These are phyloP conservation scores for Polydesmus complanatus DNA, from an alignment of 2,888 invertebrate genomes.

Conservation along the genomic window DNA sequence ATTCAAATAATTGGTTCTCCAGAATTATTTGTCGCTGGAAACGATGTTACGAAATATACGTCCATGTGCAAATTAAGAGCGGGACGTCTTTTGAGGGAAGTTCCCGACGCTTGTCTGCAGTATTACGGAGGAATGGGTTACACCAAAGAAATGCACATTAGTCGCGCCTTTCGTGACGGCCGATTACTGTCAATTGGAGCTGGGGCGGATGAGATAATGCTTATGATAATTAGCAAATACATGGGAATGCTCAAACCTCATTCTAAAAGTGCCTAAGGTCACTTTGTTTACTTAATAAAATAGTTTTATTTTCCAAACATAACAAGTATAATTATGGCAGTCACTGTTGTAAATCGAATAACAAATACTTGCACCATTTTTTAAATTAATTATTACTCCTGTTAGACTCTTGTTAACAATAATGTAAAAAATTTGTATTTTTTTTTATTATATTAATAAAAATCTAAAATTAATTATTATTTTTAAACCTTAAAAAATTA, in stretches of 20 bases:
- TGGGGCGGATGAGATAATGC: conserved; percentile 44
- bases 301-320: background rate
- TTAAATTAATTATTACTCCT: background rate
- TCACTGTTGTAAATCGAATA: background rate
- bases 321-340: background rate
- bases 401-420: background rate
- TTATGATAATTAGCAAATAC: conserved; percentile 40
- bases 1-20: background rate
- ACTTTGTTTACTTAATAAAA: background rate
- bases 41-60: conserved; percentile 39
- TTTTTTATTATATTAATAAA: no score
- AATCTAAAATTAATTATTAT: no score
- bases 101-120: conserved; percentile 41
- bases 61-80: conserved; percentile 43
- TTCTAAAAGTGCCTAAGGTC: background rate
- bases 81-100: conserved; percentile 36
- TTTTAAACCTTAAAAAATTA: background rate
- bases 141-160: conserved; percentile 35
- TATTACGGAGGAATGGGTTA: conserved; percentile 45
- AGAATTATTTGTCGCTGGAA: conserved; percentile 27
- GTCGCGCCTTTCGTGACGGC: conserved; percentile 34
- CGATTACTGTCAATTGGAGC: conserved; percentile 41
- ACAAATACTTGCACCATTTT: background rate
- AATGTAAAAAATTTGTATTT: no score
- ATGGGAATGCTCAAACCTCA: conserved; percentile 36